phyloP scores from a whole-genome alignment of 1,140 invertebrate genomes.

The Brachionus angularis region DNA sequence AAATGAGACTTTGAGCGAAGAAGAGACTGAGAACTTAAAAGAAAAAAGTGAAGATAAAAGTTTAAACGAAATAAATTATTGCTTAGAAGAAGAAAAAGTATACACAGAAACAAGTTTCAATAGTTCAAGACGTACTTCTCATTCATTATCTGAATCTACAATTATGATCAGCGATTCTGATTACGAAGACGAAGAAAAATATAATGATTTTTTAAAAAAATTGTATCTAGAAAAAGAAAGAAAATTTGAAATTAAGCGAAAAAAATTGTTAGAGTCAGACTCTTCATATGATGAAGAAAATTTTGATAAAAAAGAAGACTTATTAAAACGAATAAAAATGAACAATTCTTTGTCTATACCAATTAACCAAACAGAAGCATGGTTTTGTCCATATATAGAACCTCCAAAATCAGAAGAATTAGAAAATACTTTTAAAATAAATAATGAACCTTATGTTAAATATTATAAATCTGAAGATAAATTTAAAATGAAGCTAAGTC shows the following conservation, averaged over 20 bases:
- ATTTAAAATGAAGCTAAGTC: conserved; percentile 35
- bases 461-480: conserved; percentile 32
- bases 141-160: conserved; percentile 9
- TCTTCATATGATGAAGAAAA: neutral
- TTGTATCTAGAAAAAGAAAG: neutral
- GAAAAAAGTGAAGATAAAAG: neutral
- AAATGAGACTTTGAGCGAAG: conserved; percentile 6
- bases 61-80: neutral
- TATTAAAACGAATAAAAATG: no score
- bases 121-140: neutral
- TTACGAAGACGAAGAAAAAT: neutral
- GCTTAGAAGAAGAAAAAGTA: neutral
- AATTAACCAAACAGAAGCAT: neutral
- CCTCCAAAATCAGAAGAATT: neutral
- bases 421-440: neutral
- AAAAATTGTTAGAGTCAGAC: neutral
- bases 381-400: conserved; percentile 24
- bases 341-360: neutral
- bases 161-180: conserved; percentile 32
- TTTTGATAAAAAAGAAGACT: no score
- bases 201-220: conserved; percentile 11
- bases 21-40: neutral
- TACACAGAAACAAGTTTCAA: neutral
- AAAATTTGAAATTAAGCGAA: neutral
- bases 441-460: conserved; percentile 28